These are phyloP conservation scores for Incurvaria masculella DNA, from an alignment of 2,888 invertebrate genomes.

Conservation along the genomic window DNA sequence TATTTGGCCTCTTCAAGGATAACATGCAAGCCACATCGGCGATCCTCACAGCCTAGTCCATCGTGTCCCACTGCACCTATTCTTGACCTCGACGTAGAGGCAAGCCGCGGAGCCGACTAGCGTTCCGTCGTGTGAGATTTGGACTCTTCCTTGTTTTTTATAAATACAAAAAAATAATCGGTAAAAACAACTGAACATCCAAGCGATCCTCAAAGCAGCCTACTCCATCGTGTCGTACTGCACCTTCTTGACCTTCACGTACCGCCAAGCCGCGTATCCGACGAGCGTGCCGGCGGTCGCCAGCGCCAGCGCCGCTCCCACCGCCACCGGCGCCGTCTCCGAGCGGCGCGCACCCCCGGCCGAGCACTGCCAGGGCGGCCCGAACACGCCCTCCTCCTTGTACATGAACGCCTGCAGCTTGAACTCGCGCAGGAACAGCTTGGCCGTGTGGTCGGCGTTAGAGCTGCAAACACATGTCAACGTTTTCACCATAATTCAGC, in stretches of 20 bases:
- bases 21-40: too few species aligned
- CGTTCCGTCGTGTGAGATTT: too few species aligned
- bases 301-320: conserved; percentile 80
- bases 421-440: conserved; percentile 64
- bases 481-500: background rate
- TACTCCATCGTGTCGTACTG: conserved; percentile 91
- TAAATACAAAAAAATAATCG: too few species aligned
- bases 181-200: too few species aligned
- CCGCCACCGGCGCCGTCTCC: conserved; percentile 80
- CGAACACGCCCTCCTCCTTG: conserved; percentile 69
- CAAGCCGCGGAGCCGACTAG: too few species aligned
- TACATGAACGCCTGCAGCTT: conserved; percentile 88
- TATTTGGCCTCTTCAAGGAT: too few species aligned
- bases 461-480: conserved; percentile 24
- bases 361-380: conserved; percentile 65
- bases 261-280: conserved; percentile 82
- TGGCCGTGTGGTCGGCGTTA: conserved; percentile 52
- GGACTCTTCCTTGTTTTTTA: too few species aligned
- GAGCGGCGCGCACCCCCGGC: conserved; percentile 46
- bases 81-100: too few species aligned
- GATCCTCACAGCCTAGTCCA: too few species aligned
- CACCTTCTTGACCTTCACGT: conserved; percentile 85
- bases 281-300: conserved; percentile 77
- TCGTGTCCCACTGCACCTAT: too few species aligned
- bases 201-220: too few species aligned